phyloP scores from a whole-genome alignment of 2,888 invertebrate genomes.

The Acanthacorydalis orientalis region DNA sequence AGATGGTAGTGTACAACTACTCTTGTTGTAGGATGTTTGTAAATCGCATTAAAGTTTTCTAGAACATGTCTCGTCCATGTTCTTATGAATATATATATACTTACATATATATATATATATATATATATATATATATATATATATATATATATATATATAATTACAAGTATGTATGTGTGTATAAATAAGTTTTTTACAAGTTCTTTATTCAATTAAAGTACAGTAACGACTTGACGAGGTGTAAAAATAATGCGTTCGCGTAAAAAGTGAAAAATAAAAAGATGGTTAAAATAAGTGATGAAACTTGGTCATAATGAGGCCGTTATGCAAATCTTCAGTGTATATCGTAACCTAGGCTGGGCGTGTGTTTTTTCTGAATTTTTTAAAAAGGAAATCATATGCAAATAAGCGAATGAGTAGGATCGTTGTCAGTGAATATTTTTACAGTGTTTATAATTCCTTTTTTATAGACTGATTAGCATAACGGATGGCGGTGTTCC shows the following conservation, averaged over 20 bases:
- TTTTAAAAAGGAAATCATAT: constrained; percentile 24
- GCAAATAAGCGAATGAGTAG: constrained; percentile 23
- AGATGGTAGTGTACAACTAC: no score
- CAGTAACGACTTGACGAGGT: background rate
- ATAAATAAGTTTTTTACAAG: no score
- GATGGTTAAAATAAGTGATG: constrained; percentile 2
- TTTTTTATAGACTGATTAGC: constrained; percentile 26
- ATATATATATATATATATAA: no score
- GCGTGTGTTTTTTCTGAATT: constrained; percentile 6
- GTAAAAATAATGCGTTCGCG: constrained; percentile 1
- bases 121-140: no score
- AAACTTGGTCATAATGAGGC: constrained; percentile 18
- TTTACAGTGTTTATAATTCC: constrained; percentile 29
- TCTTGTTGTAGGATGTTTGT: no score
- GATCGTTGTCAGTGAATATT: constrained; percentile 26
- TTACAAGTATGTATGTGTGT: no score
- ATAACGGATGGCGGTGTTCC: constrained; percentile 20
- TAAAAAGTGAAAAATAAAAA: constrained; percentile 2
- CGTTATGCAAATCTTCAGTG: constrained; percentile 22
- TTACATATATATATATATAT: no score
- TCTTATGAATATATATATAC: no score
- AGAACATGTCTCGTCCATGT: no score
- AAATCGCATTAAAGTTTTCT: no score
- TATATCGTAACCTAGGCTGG: background rate
- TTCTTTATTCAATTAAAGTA: no score